Evolutionary conservation across 2,113 vertebrate species (phyloP), one percentile per base, ranked within the genome.

Genomic region (Megaceryle maxima): DNA sequence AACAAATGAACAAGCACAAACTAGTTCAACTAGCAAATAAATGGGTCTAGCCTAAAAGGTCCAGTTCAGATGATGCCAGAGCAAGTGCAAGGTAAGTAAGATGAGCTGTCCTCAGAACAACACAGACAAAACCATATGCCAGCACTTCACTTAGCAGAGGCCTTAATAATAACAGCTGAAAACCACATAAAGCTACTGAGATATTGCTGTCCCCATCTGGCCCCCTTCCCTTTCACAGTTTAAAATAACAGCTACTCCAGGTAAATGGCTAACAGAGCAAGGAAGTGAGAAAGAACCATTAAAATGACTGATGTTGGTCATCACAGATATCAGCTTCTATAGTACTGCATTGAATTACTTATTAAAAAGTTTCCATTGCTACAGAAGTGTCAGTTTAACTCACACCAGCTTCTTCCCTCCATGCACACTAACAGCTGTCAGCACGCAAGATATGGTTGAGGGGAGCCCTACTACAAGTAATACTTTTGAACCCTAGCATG

Each of bases 361-460:
- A 97, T 63, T 74, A 3, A 24, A 33, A 86, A 90, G 72, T 92
- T 92, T 95, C 88, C 93, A 93, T 39, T 70, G 43, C 73, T 68
- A 55, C 13, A 60, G 22, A 86, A 83, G 79, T 7, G 16, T 85
- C 79, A 78, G 29, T 50, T 94, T 39, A 83, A 81, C 24, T 83
- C 63, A 66, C 44, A 19, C 20, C 53, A 86, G n/a, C 59, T 75
- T 44, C 35, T 53, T 51, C 19, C 25, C 39, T 37, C 79, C 16
- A 9, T 35, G 37, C 31, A 83, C 6, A 11, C 16, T n/a, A 80
- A 69, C 31, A 87, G 13, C 0, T 91, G 33, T 13, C 81, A 90
- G 14, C 0, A 7, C 22, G 14, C 33, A 81, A 93, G 87, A 69
- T 3, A 63, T 1, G 6, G 24, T 48, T 46, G 21, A 73, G 29